Conservation (phyloP, 2,888 invertebrate genomes). For the Erebia ligea region DNA sequence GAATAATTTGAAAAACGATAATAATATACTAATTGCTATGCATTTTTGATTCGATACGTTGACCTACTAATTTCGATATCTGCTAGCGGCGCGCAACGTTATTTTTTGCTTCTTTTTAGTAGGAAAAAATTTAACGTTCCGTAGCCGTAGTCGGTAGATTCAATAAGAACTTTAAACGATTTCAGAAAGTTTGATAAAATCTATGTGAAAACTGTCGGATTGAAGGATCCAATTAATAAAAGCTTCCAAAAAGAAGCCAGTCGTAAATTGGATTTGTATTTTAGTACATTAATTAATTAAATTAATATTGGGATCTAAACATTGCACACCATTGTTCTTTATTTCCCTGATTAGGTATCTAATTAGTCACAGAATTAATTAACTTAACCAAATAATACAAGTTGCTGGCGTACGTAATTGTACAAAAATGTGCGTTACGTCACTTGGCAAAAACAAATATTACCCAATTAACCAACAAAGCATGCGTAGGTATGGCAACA, state of each 20-base stretch:
- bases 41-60: not conserved
- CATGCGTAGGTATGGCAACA: constrained; percentile 18
- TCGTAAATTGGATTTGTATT: not conserved
- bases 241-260: not conserved
- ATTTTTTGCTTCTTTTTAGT: not conserved
- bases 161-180: not conserved
- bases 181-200: not conserved
- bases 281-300: not conserved
- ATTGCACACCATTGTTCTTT: constrained; percentile 9
- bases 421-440: constrained; percentile 7
- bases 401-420: constrained; percentile 2
- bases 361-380: constrained; percentile 5
- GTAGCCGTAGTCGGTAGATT: not conserved
- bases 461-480: constrained; percentile 15
- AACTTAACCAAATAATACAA: not conserved
- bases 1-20: not conserved
- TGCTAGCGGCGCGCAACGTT: not conserved
- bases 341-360: constrained; percentile 8
- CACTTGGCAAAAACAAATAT: constrained; percentile 13
- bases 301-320: not conserved
- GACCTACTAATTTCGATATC: not conserved
- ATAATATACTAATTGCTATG: not conserved
- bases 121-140: not conserved
- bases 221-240: not conserved
- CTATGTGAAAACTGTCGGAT: too few relatives aligned